phyloP scores from a whole-genome alignment of 2,888 invertebrate genomes.

The Pollenia labialis region DNA sequence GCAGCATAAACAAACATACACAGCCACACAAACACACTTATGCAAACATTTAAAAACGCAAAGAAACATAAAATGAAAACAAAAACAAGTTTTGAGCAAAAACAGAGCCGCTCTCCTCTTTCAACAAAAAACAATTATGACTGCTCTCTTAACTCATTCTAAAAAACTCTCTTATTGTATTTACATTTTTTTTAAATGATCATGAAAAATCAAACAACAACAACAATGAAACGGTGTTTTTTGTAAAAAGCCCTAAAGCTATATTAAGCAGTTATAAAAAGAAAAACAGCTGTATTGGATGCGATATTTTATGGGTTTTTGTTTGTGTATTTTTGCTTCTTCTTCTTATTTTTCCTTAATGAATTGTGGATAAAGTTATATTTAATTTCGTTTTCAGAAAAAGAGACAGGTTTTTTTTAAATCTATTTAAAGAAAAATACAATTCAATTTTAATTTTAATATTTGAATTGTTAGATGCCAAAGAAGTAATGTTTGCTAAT shows the following conservation, averaged over 20 bases:
- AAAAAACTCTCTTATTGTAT: not conserved
- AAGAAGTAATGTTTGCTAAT: not conserved
- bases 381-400: not conserved
- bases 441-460: slow-evolving; percentile 25
- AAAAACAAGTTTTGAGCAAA: slow-evolving; percentile 66
- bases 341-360: slow-evolving; percentile 60
- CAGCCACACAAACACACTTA: not conserved
- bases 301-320: slow-evolving; percentile 50
- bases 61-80: slow-evolving; percentile 8
- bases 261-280: slow-evolving; percentile 73
- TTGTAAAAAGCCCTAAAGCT: slow-evolving; percentile 71
- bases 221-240: slow-evolving; percentile 72
- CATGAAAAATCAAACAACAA: slow-evolving; percentile 65
- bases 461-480: not conserved
- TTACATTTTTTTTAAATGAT: slow-evolving; percentile 56
- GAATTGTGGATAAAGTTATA: slow-evolving; percentile 71
- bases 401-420: slow-evolving; percentile 42
- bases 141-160: no score
- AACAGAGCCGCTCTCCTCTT: not conserved
- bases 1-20: slow-evolving; percentile 29
- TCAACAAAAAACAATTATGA: not conserved
- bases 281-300: slow-evolving; percentile 73
- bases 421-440: slow-evolving; percentile 37
- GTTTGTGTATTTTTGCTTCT: slow-evolving; percentile 60
- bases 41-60: not conserved